phyloP scores from a whole-genome alignment of 2,888 invertebrate species.

The Ormyrus labotus region DNA sequence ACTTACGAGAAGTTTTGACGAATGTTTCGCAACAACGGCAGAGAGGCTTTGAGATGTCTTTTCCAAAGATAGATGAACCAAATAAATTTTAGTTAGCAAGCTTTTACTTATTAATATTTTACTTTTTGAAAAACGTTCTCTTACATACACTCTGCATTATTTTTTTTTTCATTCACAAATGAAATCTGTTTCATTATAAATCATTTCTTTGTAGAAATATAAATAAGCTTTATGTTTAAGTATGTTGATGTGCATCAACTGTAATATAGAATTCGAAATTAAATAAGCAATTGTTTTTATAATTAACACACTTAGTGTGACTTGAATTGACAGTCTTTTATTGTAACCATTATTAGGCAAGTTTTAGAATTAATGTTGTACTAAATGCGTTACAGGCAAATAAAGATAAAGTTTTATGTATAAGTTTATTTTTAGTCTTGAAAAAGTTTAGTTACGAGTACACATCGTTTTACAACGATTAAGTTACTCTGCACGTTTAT shows the following conservation, averaged over 20 bases:
- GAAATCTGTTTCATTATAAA: not conserved
- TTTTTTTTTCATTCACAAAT: not conserved
- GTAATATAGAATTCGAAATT: conserved; percentile 39
- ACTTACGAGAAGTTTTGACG: not conserved
- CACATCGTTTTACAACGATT: conserved; percentile 27
- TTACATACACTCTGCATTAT: no score
- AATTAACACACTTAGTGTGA: conserved; percentile 13
- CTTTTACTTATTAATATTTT: not conserved
- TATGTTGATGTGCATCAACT: conserved; percentile 28
- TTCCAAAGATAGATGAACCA: conserved; percentile 16
- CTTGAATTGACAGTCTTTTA: not conserved
- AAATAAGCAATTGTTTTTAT: not conserved
- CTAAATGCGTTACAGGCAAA: conserved; percentile 10
- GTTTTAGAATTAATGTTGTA: not conserved
- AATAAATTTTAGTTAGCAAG: conserved; percentile 18
- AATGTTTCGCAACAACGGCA: not conserved
- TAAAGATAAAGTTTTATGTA: conserved; percentile 17
- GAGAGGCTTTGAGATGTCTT: not conserved
- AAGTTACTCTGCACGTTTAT: conserved; percentile 20
- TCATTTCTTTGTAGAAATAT: conserved; percentile 11
- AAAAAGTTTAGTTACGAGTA: conserved; percentile 29
- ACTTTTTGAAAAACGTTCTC: no score
- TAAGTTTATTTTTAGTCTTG: conserved; percentile 33
- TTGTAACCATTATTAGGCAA: not conserved
- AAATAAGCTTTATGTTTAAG: not conserved